Conservation (phyloP, 2,113 vertebrate genomes). For the Raja brachyura region DNA sequence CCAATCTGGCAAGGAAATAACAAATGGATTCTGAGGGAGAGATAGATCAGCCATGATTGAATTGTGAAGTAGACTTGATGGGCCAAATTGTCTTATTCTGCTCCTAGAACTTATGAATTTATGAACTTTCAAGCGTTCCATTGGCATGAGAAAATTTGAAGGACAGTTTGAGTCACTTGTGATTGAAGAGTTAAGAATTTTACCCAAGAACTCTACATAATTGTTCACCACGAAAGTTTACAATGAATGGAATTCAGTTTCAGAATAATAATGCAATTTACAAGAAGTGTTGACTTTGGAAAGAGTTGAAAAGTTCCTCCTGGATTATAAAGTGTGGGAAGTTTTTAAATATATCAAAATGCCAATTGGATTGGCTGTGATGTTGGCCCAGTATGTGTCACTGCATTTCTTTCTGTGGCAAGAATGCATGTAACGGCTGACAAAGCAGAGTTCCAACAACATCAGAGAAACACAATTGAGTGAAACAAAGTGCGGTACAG, state of each 20-base stretch:
- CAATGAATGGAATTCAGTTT: constrained; percentile 31
- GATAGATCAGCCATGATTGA: too few relatives aligned
- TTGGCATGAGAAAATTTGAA: background rate
- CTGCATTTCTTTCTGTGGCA: constrained; percentile 2
- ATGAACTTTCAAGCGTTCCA: background rate
- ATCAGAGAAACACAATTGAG: constrained; percentile 18
- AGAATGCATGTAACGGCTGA: constrained; percentile 15
- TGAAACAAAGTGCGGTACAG: constrained; percentile 7
- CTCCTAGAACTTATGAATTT: too few relatives aligned
- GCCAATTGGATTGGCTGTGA: background rate
- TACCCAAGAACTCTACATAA: background rate
- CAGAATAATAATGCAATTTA: background rate
- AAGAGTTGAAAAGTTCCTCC: background rate
- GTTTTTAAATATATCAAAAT: background rate
- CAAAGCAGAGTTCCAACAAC: background rate
- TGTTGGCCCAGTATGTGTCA: background rate
- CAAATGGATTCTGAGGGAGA: too few relatives aligned
- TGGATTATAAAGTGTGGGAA: background rate
- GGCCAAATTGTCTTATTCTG: too few relatives aligned
- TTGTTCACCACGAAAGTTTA: background rate
- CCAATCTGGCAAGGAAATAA: too few relatives aligned
- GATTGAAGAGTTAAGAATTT: constrained; percentile 12
- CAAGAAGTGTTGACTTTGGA: constrained; percentile 20
- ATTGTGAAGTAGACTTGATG: too few relatives aligned
- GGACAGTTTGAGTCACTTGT: background rate